Evolutionary conservation across 2,888 invertebrate species (phyloP).

Genomic region (Eustalomyia histrio): DNA sequence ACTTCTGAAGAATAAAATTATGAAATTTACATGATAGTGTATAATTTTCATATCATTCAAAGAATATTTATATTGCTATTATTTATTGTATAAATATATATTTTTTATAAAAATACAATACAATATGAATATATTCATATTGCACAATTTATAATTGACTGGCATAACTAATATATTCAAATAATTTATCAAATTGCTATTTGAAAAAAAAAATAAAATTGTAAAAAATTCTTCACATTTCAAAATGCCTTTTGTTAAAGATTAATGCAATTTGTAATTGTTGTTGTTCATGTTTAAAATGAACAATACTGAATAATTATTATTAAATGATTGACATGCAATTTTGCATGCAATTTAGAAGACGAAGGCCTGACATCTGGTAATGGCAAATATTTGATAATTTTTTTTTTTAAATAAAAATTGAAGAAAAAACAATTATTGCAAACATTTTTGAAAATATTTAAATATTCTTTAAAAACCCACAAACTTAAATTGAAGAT

Average conservation of each 20-base stretch:
- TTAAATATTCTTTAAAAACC: no score
- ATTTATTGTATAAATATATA: constrained; percentile 30
- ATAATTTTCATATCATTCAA: constrained; percentile 34
- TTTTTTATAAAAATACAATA: no score
- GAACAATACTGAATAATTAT: constrained; percentile 60
- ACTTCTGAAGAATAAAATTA: constrained; percentile 51
- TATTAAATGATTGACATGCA: constrained; percentile 60
- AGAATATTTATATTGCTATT: constrained; percentile 34
- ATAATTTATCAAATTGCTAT: constrained; percentile 60
- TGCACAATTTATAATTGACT: constrained; percentile 52
- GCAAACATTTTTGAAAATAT: background rate
- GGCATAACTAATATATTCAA: constrained; percentile 63
- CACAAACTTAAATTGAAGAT: no score
- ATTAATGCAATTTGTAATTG: constrained; percentile 55
- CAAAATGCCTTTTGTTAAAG: constrained; percentile 43
- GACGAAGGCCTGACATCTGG: constrained; percentile 44
- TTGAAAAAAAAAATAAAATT: constrained; percentile 22
- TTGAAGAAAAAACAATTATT: background rate
- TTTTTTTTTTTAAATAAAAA: constrained; percentile 5
- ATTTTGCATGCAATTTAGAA: constrained; percentile 60
- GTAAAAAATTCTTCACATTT: constrained; percentile 13
- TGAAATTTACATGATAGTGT: constrained; percentile 41
- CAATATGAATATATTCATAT: constrained; percentile 16
- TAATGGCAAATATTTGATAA: constrained; percentile 30
- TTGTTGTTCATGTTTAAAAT: constrained; percentile 34